Conservation (phyloP, 35 echinoderm and acorn worm genomes). For the Anneissia japonica region DNA sequence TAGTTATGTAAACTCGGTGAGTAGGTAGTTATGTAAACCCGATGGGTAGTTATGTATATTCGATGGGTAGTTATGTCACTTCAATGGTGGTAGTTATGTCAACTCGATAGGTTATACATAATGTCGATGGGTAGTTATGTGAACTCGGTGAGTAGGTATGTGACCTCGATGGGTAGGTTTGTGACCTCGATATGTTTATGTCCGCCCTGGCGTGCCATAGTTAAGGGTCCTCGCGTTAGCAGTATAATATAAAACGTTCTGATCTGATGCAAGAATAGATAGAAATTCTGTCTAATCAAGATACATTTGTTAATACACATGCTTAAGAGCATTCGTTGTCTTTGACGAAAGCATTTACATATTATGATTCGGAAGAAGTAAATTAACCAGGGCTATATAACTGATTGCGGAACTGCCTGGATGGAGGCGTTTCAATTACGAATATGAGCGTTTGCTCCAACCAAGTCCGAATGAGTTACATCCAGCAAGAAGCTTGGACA, state of each 20-base stretch:
- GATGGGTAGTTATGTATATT: too few species aligned
- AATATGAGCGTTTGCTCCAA: constrained; percentile 62
- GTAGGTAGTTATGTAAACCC: too few species aligned
- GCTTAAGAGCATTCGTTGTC: not conserved
- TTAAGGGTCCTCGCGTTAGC: not conserved
- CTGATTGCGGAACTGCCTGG: not conserved
- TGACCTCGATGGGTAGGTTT: too few species aligned
- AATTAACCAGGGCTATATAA: not conserved
- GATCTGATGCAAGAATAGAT: not conserved
- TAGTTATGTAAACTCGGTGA: too few species aligned
- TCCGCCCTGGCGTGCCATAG: too few species aligned
- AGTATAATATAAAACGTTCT: not conserved
- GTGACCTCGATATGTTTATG: too few species aligned
- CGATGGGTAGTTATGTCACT: too few species aligned
- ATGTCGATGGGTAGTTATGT: too few species aligned
- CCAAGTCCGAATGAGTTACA: constrained; percentile 73
- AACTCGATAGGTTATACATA: too few species aligned
- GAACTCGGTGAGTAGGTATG: too few species aligned
- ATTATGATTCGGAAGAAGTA: not conserved
- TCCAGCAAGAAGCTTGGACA: constrained; percentile 1
- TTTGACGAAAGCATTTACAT: constrained; percentile 17
- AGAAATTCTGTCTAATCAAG: not conserved
- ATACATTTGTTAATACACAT: too few species aligned
- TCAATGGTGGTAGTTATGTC: too few species aligned
- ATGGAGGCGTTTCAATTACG: constrained; percentile 44